phyloP scores from a whole-genome alignment of 2,888 invertebrate species.

The Coelogynopora nodosa region DNA sequence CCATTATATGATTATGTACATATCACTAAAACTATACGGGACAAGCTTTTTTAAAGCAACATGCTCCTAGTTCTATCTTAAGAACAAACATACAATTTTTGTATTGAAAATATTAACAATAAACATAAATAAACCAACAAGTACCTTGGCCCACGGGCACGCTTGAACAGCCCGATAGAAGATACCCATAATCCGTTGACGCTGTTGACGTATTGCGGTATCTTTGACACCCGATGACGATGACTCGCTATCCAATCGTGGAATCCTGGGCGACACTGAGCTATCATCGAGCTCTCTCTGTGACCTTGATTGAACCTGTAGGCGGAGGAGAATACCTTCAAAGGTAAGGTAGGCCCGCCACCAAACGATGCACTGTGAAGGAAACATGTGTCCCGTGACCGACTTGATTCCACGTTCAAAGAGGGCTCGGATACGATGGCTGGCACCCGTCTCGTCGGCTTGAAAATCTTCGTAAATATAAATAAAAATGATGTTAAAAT shows the following conservation, averaged over 20 bases:
- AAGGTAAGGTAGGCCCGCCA: conserved; percentile 61
- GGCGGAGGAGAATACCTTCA: conserved; percentile 51
- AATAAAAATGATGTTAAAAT: too few relatives aligned
- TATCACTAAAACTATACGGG: too few relatives aligned
- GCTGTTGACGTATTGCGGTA: neutral
- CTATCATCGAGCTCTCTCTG: too few relatives aligned
- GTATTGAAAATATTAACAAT: too few relatives aligned
- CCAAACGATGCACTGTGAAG: conserved; percentile 55
- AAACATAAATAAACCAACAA: conserved; percentile 13
- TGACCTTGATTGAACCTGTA: neutral
- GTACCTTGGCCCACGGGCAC: conserved; percentile 63
- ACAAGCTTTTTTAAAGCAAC: too few relatives aligned
- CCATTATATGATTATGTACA: too few relatives aligned
- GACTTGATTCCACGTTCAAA: neutral
- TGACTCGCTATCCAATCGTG: neutral
- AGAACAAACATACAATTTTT: too few relatives aligned
- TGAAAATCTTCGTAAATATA: neutral
- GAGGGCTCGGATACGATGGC: neutral
- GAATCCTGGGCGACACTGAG: neutral
- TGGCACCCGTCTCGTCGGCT: neutral
- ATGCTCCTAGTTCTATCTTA: too few relatives aligned
- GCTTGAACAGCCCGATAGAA: conserved; percentile 61
- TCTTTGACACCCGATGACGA: neutral
- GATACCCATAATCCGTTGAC: conserved; percentile 55
- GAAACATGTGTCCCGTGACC: neutral